Evolutionary conservation across 2,113 vertebrate species (phyloP), one percentile per base, ranked within the genome.

Genomic region (Porphyrio hochstetteri): DNA sequence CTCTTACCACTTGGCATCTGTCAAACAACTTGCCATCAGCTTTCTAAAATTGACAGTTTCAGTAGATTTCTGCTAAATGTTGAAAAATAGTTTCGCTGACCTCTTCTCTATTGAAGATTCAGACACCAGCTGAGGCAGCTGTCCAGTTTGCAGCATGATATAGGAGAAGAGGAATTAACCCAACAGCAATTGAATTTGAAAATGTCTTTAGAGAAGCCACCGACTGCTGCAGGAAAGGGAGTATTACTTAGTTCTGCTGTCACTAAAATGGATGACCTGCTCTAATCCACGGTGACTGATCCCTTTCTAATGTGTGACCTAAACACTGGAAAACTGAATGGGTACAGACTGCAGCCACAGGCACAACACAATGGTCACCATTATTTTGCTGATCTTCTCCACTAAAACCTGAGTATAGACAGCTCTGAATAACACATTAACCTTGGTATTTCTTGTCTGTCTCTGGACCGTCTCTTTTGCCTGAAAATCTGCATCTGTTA

Each of bases 1-100:
- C 93, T 97, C 70, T 97, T 96, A 95, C 95, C 92, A 95, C 92
- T 93, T 96, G 95, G 96, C 93, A 97, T 97, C 95, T 96, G 96
- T 97, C 96, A 97, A 85, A 89, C 93, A 96, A 57, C 93, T 94
- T 97, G 95, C 95, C 95, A 97, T 96, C 96, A 92, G 88, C 93
- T 94, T 95, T 89, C 81, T 87, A 85, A 96, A 96, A 96, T 96
- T 96, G 96, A 80, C 96, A 96, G 91, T 94, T 97, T 95, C 96
- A 96, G 96, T 96, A 87, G 74, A 96, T 96, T 96, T 96, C 95
- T 82, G 65, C 92, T 96, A 95, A 97, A 96, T 6, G 78, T 53
- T 97, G 96, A 96, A 97, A 96, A 97, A 97, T 96, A 91, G 92
- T 92, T 94, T 69, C 6, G 15, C 67, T 96, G 96, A 96, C 92